phyloP scores from a whole-genome alignment of 2,113 vertebrate genomes.

The Cnemophilus loriae region DNA sequence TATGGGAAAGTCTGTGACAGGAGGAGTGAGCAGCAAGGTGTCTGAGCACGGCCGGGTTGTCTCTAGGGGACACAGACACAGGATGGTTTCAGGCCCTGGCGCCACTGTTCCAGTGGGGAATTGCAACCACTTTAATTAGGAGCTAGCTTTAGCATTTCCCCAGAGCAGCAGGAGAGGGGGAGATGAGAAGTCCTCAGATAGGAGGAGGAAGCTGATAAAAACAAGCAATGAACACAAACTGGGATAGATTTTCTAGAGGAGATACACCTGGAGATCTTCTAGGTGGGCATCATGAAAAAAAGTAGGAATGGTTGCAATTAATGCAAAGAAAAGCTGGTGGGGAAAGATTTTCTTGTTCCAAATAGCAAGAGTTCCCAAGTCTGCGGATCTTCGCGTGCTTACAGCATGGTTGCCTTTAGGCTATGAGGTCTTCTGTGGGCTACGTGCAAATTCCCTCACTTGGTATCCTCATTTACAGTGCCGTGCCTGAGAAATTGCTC shows the following conservation, averaged over 20 bases:
- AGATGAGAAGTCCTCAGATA: not conserved
- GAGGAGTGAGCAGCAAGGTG: not conserved
- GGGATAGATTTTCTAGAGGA: not conserved
- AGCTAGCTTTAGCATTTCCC: constrained; percentile 14
- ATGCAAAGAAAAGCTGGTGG: not conserved
- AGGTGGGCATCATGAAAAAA: not conserved
- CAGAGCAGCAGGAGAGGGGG: not conserved
- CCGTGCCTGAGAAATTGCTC: not conserved
- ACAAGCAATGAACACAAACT: not conserved
- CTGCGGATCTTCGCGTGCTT: accelerated
- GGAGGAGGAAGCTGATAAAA: not conserved
- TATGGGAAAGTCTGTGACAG: not conserved
- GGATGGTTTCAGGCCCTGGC: constrained; percentile 46
- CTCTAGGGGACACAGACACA: not conserved
- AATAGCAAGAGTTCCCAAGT: not conserved
- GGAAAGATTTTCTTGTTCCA: not conserved
- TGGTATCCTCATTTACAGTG: not conserved
- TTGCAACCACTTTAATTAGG: constrained; percentile 62
- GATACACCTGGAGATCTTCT: not conserved
- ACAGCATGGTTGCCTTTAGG: not conserved
- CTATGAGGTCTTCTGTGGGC: not conserved
- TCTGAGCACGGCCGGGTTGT: not conserved
- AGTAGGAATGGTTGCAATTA: not conserved
- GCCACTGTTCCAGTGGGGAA: constrained; percentile 57
- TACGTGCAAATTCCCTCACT: not conserved